These are phyloP conservation scores for Neofelis nebulosa DNA, from an alignment of 2,113 vertebrate genomes.

Conservation along the genomic window DNA sequence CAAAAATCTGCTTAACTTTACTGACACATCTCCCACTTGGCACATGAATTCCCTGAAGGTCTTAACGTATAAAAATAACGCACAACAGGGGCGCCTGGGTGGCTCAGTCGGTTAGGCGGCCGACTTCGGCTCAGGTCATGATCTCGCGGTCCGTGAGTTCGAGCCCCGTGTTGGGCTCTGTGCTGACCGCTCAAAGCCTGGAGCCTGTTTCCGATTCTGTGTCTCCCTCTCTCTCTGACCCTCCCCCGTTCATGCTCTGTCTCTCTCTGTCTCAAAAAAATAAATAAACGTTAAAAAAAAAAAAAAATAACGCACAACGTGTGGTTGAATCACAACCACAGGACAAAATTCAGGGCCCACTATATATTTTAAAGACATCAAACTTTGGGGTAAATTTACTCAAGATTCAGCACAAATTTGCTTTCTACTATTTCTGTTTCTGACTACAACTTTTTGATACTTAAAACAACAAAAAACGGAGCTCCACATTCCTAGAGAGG, in stretches of 20 bases:
- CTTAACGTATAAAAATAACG: not conserved
- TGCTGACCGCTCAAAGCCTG: too few relatives aligned
- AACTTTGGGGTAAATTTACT: not conserved
- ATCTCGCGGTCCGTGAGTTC: too few relatives aligned
- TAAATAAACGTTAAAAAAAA: too few relatives aligned
- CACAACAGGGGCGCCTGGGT: not conserved
- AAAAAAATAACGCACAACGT: not conserved
- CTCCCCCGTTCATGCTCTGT: too few relatives aligned
- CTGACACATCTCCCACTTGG: not conserved
- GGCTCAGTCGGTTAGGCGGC: too few relatives aligned
- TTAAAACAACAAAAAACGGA: not conserved
- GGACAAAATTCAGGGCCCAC: not conserved
- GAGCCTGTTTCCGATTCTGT: too few relatives aligned
- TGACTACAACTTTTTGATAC: not conserved
- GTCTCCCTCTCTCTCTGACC: too few relatives aligned
- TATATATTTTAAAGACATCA: not conserved
- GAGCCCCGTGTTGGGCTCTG: accelerated
- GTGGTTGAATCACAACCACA: not conserved
- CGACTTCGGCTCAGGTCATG: too few relatives aligned
- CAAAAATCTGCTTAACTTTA: not conserved
- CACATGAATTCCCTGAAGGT: not conserved
- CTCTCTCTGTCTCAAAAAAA: too few relatives aligned
- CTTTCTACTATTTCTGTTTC: not conserved
- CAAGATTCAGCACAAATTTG: not conserved
- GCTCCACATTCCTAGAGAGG: not conserved